phyloP scores from a whole-genome alignment of 1,140 invertebrate species.

The Amphibalanus amphitrite region DNA sequence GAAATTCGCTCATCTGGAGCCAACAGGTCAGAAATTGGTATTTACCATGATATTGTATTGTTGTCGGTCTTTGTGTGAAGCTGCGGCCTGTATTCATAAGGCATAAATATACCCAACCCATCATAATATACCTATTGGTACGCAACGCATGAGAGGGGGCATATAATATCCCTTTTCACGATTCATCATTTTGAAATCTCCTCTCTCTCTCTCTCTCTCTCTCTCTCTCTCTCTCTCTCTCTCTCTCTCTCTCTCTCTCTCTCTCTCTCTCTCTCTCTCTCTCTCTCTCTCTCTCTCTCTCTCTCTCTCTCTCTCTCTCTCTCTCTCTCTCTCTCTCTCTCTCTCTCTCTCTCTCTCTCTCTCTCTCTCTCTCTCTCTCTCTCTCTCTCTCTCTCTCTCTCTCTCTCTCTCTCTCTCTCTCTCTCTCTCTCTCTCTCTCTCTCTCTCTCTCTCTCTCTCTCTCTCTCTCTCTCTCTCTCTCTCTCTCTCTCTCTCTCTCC shows the following conservation, averaged over 20 bases:
- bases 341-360: slow-evolving; percentile 3
- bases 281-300: slow-evolving; percentile 8
- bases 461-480: no score
- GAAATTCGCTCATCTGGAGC: no score
- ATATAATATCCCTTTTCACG: no score
- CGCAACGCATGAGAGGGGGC: no score
- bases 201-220: not conserved
- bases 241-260: slow-evolving; percentile 11
- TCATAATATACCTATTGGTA: no score
- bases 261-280: slow-evolving; percentile 10
- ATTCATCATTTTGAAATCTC: no score
- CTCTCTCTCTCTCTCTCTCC: no score
- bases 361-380: not conserved
- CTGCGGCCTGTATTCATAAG: no score
- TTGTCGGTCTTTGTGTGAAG: no score
- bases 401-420: slow-evolving; percentile 9
- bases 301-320: slow-evolving; percentile 8
- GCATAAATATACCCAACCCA: no score
- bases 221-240: slow-evolving; percentile 9
- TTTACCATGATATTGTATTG: no score
- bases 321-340: slow-evolving; percentile 7
- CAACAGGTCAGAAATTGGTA: no score
- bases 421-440: slow-evolving; percentile 5
- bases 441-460: slow-evolving; percentile 5
- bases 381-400: slow-evolving; percentile 5